Percentiles rank a stretch among this genome's conserved stretches.
Evolutionary conservation across 2,888 invertebrate genomes (phyloP).

Genomic region (Chesias legatella): DNA sequence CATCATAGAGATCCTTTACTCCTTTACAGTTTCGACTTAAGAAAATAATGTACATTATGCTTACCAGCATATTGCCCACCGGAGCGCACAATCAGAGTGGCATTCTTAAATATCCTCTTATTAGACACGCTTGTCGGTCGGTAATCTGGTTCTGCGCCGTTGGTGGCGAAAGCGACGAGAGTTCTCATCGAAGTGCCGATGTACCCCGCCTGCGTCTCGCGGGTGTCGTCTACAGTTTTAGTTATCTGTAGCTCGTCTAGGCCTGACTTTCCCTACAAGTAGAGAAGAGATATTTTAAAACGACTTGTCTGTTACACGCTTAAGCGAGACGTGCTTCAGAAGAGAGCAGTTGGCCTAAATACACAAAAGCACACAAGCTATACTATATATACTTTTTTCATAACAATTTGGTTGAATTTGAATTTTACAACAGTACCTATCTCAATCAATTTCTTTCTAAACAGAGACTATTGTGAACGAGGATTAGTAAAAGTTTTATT

Average conservation of each 20-base stretch:
- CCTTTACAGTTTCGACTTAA: too few species aligned
- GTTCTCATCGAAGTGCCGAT: constrained; percentile 91
- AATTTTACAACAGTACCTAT: too few species aligned
- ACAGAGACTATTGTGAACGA: too few species aligned
- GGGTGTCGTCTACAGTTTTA: constrained; percentile 85
- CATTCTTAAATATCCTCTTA: constrained; percentile 84
- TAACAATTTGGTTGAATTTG: too few species aligned
- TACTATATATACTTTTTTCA: too few species aligned
- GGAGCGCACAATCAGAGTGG: constrained; percentile 94
- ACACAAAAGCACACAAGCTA: too few species aligned
- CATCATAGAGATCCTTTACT: too few species aligned
- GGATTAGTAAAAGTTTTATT: too few species aligned
- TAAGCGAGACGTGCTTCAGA: constrained; percentile 37
- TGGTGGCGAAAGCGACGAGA: constrained; percentile 91
- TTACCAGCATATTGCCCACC: constrained; percentile 95
- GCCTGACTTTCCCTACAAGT: constrained; percentile 55
- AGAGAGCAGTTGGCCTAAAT: too few species aligned
- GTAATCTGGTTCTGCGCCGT: constrained; percentile 95
- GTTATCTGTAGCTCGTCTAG: constrained; percentile 88
- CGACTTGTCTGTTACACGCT: too few species aligned
- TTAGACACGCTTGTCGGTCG: constrained; percentile 85
- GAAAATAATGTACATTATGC: too few species aligned
- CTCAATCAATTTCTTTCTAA: too few species aligned
- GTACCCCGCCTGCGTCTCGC: constrained; percentile 86
- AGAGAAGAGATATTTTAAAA: not conserved